Percentiles rank a stretch among this genome's conserved stretches.
Conservation (phyloP, 1,140 invertebrate species). For the Pentalonia nigronervosa region DNA sequence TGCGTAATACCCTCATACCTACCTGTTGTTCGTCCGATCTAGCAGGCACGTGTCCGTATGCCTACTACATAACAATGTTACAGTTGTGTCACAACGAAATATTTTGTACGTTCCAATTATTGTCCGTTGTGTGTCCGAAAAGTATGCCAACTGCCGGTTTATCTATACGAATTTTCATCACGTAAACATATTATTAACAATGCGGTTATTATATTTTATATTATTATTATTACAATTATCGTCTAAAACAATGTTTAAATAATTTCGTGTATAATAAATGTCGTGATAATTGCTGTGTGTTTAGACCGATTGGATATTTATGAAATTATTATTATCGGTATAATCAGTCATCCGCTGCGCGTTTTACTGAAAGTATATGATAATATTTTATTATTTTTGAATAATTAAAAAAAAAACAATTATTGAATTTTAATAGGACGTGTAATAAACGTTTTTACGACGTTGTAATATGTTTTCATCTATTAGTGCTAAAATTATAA, state of each 20-base stretch:
- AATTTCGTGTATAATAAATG: neutral
- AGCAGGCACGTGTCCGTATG: neutral
- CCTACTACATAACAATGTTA: neutral
- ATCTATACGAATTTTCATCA: neutral
- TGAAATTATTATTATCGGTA: neutral
- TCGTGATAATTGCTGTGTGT: neutral
- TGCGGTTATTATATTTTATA: neutral
- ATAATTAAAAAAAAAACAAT: neutral
- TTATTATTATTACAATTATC: no score
- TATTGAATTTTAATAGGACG: neutral
- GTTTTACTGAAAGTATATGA: neutral
- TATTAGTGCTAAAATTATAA: neutral
- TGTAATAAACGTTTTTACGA: neutral
- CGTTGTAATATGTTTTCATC: neutral
- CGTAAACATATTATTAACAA: neutral
- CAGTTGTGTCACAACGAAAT: conserved; percentile 24
- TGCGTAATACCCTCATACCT: neutral
- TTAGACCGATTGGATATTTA: neutral
- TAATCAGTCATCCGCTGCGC: neutral
- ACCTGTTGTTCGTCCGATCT: neutral
- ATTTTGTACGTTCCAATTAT: neutral
- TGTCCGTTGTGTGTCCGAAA: neutral
- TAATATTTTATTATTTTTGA: neutral
- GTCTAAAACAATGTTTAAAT: neutral
- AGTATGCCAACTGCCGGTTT: neutral